Conservation (phyloP, 2,888 invertebrate species). For the Amiota mariae region DNA sequence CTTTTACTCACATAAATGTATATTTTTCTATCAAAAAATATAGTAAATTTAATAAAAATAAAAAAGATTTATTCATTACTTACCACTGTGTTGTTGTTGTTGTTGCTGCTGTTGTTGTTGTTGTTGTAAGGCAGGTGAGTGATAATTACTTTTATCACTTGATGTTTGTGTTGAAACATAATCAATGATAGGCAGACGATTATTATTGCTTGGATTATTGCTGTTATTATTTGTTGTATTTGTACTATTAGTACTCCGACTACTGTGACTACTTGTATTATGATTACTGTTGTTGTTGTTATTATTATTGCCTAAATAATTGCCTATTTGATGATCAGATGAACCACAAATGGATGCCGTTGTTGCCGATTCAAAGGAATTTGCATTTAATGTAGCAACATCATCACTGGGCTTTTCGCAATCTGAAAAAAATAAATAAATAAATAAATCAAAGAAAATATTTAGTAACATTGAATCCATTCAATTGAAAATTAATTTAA, state of each 20-base stretch:
- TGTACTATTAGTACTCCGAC: constrained; percentile 46
- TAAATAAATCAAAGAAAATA: too few species aligned
- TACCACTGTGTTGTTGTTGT: constrained; percentile 59
- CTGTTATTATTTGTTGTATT: constrained; percentile 44
- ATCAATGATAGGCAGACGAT: constrained; percentile 57
- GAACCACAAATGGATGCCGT: constrained; percentile 68
- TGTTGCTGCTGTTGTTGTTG: constrained; percentile 43
- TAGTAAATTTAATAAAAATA: not conserved
- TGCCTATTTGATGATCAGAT: constrained; percentile 69
- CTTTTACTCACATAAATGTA: not conserved
- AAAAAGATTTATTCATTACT: constrained; percentile 42
- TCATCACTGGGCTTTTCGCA: constrained; percentile 70
- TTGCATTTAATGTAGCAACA: constrained; percentile 48
- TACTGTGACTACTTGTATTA: constrained; percentile 22
- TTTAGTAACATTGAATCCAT: too few species aligned
- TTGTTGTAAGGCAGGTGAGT: constrained; percentile 63
- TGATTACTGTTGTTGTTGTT: constrained; percentile 39
- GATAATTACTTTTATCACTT: constrained; percentile 70
- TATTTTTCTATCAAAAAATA: constrained; percentile 22
- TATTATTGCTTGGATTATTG: constrained; percentile 51
- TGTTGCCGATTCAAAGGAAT: constrained; percentile 64
- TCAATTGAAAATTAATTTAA: too few species aligned
- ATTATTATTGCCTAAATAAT: constrained; percentile 62
- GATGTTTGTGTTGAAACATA: constrained; percentile 52
- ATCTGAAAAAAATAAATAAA: constrained; percentile 56